Evolutionary conservation across 2,888 invertebrate genomes (phyloP).

Genomic region (Phytoseiulus persimilis): DNA sequence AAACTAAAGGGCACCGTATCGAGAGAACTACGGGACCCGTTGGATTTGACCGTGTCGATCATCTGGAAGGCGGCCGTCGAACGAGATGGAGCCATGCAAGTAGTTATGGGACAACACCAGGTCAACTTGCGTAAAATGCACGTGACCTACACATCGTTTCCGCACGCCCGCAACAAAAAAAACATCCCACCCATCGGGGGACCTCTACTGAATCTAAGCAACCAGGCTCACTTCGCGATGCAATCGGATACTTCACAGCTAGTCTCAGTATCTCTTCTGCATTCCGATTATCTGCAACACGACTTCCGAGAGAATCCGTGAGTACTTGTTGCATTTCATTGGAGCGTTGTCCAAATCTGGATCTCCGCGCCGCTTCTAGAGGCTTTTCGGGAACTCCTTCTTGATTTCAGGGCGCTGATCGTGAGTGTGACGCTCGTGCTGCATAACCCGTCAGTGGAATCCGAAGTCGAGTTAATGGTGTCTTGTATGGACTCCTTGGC

Average conservation of each 20-base stretch:
- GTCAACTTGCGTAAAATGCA: conserved; percentile 26
- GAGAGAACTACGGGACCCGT: neutral
- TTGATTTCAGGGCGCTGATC: neutral
- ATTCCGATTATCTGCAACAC: conserved; percentile 17
- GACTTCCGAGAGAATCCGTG: conserved; percentile 5
- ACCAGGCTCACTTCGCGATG: neutral
- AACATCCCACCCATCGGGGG: conserved; percentile 21
- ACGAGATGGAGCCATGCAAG: conserved; percentile 29
- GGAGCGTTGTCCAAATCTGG: too few relatives aligned
- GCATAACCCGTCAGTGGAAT: conserved; percentile 23
- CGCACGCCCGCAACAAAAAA: neutral
- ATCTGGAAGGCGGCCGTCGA: conserved; percentile 33
- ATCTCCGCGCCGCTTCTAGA: too few relatives aligned
- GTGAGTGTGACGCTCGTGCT: neutral
- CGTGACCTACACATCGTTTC: conserved; percentile 29
- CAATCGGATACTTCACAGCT: conserved; percentile 6
- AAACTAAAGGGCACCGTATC: neutral
- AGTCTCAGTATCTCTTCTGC: conserved; percentile 1
- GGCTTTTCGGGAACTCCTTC: neutral
- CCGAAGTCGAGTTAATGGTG: neutral
- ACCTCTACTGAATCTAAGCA: neutral
- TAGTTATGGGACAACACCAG: conserved; percentile 32
- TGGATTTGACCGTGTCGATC: conserved; percentile 22
- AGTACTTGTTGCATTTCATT: neutral
- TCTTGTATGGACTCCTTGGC: conserved; percentile 17